phyloP scores from a whole-genome alignment of 2,113 vertebrate species.

The Labeo rohita region DNA sequence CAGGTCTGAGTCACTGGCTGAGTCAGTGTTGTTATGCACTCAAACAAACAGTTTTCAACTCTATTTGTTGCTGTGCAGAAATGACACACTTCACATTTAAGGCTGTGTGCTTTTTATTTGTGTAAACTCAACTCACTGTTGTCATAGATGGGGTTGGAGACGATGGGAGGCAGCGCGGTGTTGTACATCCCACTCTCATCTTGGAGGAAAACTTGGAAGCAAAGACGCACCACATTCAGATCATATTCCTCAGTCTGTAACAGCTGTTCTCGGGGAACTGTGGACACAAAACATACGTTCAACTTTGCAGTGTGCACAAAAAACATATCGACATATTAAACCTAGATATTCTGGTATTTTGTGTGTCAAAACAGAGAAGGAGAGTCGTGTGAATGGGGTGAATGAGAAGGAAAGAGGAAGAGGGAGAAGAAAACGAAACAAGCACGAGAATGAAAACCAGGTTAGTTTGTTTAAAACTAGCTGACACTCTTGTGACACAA shows the following conservation, averaged over 20 bases:
- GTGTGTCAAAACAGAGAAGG: background rate
- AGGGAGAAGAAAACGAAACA: background rate
- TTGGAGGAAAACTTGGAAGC: constrained; percentile 92
- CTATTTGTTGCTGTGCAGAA: background rate
- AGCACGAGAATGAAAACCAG: background rate
- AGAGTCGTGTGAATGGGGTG: background rate
- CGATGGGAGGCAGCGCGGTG: constrained; percentile 80
- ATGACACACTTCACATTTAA: background rate
- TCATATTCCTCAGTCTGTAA: constrained; percentile 93
- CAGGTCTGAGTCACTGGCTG: background rate
- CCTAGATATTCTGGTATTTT: background rate
- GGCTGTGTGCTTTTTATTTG: background rate
- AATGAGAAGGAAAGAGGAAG: background rate
- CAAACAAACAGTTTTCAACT: constrained; percentile 9
- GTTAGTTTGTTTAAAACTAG: background rate
- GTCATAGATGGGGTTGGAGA: constrained; percentile 98
- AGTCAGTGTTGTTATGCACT: background rate
- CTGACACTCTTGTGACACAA: background rate
- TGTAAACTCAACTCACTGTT: constrained; percentile 92
- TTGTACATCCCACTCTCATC: constrained; percentile 86
- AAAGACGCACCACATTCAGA: constrained; percentile 95
- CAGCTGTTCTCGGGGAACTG: constrained; percentile 90
- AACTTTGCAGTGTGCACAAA: background rate
- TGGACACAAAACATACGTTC: constrained; percentile 40
- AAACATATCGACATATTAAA: background rate